Percentiles rank a stretch among this genome's conserved stretches.
Evolutionary conservation across 2,797 vertebrate species (phyloP).

Genomic region (Pipistrellus kuhlii): DNA sequence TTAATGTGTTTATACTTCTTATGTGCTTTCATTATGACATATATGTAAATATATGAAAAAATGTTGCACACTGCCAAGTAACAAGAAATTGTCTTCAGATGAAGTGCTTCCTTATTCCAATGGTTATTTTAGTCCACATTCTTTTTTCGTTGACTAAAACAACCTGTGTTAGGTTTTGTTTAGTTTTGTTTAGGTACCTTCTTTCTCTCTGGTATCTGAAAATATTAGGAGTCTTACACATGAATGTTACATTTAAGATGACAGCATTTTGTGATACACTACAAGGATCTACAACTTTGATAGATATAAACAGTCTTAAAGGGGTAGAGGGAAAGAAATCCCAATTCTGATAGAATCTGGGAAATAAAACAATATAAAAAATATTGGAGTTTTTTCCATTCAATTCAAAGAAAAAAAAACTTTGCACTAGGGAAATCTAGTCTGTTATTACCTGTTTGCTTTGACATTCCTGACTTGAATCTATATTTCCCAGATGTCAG

Average conservation of each 20-base stretch:
- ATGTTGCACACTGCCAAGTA: background rate
- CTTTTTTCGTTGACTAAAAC: background rate
- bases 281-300: background rate
- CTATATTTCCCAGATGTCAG: constrained; percentile 21
- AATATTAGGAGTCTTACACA: background rate
- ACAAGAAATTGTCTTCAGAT: background rate
- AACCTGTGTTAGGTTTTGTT: background rate
- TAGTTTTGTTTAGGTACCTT: constrained; percentile 6
- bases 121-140: background rate
- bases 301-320: background rate
- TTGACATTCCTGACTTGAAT: constrained; percentile 42
- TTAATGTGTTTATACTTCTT: background rate
- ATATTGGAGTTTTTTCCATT: background rate
- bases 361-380: constrained; percentile 11
- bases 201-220: background rate
- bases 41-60: background rate
- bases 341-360: background rate
- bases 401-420: background rate
- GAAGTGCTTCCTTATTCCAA: background rate
- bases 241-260: background rate
- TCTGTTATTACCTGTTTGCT: background rate
- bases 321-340: background rate
- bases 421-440: constrained; percentile 27
- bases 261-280: background rate
- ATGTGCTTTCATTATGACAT: background rate